Evolutionary conservation across 2,888 invertebrate genomes (phyloP).

Genomic region (Parnassius mnemosyne): DNA sequence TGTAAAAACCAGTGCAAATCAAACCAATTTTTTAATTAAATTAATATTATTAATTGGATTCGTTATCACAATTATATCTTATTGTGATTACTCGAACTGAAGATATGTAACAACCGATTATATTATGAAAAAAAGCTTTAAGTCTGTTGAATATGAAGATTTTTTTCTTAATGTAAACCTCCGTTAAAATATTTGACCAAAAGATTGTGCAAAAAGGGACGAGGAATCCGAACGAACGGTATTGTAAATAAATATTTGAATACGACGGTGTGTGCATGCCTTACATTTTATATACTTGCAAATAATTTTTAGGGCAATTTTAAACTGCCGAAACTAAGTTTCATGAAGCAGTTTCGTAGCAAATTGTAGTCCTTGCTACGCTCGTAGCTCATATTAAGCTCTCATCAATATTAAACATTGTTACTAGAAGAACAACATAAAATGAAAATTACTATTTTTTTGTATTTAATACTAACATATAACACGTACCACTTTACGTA

Average conservation of each 20-base stretch:
- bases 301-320: background rate
- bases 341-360: constrained; percentile 10
- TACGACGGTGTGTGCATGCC: background rate
- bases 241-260: background rate
- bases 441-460: no score
- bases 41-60: no score
- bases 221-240: background rate
- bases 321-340: background rate
- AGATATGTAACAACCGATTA: no score
- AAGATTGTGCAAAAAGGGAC: background rate
- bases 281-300: background rate
- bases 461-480: no score
- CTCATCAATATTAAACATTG: background rate
- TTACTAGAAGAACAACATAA: no score
- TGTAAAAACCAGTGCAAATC: no score
- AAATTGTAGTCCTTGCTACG: constrained; percentile 19
- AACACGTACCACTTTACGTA: no score
- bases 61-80: no score
- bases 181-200: background rate
- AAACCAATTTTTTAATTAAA: no score
- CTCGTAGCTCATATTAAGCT: constrained; percentile 12
- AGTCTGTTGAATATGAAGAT: no score
- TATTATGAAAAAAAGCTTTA: no score
- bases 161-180: background rate
- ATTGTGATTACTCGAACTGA: no score